Conservation (phyloP, 2,113 vertebrate species). For the Pitta sordida region DNA sequence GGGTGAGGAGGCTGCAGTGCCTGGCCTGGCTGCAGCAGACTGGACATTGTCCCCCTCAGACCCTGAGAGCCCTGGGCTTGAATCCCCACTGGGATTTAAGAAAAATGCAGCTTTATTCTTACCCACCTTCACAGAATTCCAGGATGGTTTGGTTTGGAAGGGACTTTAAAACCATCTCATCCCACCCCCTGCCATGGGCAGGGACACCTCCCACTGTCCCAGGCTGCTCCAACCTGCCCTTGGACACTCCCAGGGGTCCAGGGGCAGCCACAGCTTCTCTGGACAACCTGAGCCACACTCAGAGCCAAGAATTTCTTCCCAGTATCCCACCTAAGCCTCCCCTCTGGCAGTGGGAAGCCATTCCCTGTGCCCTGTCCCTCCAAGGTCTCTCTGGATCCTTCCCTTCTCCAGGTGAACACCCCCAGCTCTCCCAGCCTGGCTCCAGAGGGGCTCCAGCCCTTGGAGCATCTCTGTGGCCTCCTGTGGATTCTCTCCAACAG, state of each 20-base stretch:
- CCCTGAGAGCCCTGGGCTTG: neutral
- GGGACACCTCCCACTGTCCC: fast-evolving
- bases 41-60: too few species aligned
- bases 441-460: neutral
- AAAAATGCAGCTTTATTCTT: neutral
- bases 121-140: neutral
- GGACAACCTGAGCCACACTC: neutral
- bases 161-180: neutral
- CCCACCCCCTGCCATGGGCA: neutral
- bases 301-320: fast-evolving
- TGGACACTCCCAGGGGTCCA: fast-evolving
- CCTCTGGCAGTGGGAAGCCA: neutral
- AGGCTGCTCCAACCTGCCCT: fast-evolving
- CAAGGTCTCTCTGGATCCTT: too few species aligned
- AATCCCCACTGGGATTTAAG: neutral
- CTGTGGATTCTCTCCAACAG: neutral
- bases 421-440: neutral
- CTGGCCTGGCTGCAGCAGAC: neutral
- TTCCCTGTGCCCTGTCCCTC: neutral
- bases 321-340: fast-evolving
- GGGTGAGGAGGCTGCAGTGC: neutral
- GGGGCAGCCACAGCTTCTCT: neutral
- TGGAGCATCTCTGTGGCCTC: neutral
- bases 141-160: neutral
- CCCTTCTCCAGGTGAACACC: too few species aligned